Evolutionary conservation across 2,888 invertebrate species (phyloP).

Genomic region (Oegoconia quadripuncta): DNA sequence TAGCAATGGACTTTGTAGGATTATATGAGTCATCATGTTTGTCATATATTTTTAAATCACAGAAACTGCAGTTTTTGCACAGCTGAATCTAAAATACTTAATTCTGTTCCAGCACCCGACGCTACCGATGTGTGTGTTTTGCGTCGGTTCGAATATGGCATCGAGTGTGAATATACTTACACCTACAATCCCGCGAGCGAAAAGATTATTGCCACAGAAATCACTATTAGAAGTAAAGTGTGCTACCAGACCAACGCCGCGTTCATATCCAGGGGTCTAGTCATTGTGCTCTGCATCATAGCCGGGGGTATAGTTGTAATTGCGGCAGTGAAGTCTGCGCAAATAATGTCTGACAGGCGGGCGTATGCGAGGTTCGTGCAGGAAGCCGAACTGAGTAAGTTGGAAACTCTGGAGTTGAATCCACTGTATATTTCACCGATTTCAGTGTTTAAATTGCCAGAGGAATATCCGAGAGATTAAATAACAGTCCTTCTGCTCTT

Average conservation of each 20-base stretch:
- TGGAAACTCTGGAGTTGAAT: conserved; percentile 68
- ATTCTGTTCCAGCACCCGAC: conserved; percentile 30
- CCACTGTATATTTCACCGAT: conserved; percentile 83
- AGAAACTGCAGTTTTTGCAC: no score
- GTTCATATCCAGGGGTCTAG: conserved; percentile 50
- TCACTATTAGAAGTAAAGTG: conserved; percentile 50
- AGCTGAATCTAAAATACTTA: conserved; percentile 1
- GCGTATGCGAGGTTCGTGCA: conserved; percentile 75
- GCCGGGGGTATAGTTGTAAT: conserved; percentile 67
- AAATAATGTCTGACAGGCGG: conserved; percentile 68
- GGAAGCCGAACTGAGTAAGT: conserved; percentile 60
- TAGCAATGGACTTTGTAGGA: no score
- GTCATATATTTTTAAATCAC: no score
- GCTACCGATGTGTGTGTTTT: conserved; percentile 51
- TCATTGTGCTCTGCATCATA: conserved; percentile 66
- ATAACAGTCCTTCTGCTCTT: no score
- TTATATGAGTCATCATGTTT: no score
- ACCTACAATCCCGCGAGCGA: conserved; percentile 48
- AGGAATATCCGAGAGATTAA: conserved; percentile 58
- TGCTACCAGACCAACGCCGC: conserved; percentile 57
- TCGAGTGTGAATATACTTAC: conserved; percentile 67
- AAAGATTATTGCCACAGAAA: conserved; percentile 50
- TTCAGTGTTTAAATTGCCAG: conserved; percentile 76
- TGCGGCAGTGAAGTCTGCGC: conserved; percentile 53
- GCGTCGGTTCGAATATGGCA: conserved; percentile 40